A percentile compares a stretch with the other conserved stretches of the same genome.
Evolutionary conservation across 2,113 vertebrate species (phyloP).

Genomic region (Piprites chloris): DNA sequence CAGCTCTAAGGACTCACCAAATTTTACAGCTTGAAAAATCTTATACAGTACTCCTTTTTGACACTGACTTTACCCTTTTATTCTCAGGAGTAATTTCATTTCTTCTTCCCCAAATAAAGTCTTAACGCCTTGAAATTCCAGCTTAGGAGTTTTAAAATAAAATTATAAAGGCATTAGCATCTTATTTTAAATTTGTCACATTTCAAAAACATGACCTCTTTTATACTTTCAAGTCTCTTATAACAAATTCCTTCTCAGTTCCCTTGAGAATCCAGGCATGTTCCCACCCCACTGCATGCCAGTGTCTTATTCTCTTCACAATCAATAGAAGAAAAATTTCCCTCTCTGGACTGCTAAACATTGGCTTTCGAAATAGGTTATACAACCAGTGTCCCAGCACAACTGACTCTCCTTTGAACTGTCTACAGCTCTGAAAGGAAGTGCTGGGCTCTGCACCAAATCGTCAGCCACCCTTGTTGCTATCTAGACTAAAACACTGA

Average conservation of each 20-base stretch:
- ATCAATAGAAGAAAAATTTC: background rate
- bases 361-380: background rate
- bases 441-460: background rate
- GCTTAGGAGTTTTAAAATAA: background rate
- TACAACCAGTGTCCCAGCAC: background rate
- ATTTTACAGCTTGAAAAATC: background rate
- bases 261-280: constrained; percentile 1
- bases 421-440: background rate
- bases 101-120: background rate
- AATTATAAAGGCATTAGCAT: background rate
- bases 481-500: background rate
- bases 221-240: background rate
- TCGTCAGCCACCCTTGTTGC: background rate
- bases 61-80: background rate
- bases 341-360: background rate
- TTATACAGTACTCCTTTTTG: background rate
- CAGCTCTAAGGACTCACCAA: background rate
- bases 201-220: background rate
- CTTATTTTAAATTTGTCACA: background rate
- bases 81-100: background rate
- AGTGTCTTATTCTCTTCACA: background rate
- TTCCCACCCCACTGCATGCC: background rate
- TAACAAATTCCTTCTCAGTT: background rate
- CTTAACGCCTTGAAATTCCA: background rate
- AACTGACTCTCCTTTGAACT: background rate